Conservation (phyloP, 2,113 vertebrate genomes). For the Polyodon spathula region DNA sequence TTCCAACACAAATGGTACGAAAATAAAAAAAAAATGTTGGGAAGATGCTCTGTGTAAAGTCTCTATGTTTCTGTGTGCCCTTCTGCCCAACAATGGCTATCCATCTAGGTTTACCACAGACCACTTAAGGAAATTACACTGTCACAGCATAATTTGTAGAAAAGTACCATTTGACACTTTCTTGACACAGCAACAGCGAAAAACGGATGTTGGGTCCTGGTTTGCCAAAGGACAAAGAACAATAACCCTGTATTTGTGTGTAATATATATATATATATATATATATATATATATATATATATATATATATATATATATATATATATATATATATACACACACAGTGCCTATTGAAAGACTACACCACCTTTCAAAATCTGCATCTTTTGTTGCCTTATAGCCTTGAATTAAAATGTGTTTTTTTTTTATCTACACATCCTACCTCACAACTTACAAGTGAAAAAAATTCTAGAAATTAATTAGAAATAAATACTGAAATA, state of each 20-base stretch:
- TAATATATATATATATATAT: not conserved
- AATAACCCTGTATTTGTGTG: not conserved
- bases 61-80: not conserved
- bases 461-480: too few species aligned
- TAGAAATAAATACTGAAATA: too few species aligned
- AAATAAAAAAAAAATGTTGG: not conserved
- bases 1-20: not conserved
- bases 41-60: not conserved
- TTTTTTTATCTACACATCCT: too few species aligned
- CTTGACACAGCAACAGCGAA: conserved; percentile 11
- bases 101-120: conserved; percentile 10
- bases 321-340: too few species aligned
- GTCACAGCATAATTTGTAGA: conserved; percentile 8
- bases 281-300: too few species aligned
- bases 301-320: too few species aligned
- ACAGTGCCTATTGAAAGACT: too few species aligned
- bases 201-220: conserved; percentile 22
- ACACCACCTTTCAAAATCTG: too few species aligned
- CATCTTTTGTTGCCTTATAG: too few species aligned
- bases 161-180: conserved; percentile 25
- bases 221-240: conserved; percentile 13
- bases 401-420: too few species aligned
- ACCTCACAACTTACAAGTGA: too few species aligned
- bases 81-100: not conserved
- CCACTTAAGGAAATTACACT: conserved; percentile 15